These are phyloP conservation scores for Drosophila nigritarsus DNA, from an alignment of 2,888 invertebrate genomes.

Conservation along the genomic window DNA sequence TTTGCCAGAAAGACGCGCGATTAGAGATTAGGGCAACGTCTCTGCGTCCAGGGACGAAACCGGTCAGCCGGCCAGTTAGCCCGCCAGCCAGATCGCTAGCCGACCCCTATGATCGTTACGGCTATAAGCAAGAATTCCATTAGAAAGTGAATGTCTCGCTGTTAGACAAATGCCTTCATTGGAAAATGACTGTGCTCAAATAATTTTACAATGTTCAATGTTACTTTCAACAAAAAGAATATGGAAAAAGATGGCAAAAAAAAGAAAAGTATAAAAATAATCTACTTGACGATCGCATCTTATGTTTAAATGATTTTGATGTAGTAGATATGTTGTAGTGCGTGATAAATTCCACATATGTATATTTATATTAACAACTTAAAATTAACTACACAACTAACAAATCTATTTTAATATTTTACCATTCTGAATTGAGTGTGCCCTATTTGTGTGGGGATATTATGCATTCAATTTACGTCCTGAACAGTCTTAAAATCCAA, in stretches of 20 bases:
- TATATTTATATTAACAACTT: neutral
- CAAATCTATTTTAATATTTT: neutral
- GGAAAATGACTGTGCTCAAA: constrained; percentile 43
- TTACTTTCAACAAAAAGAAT: constrained; percentile 24
- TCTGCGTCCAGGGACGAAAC: constrained; percentile 44
- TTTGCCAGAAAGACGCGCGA: constrained; percentile 73
- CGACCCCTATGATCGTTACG: constrained; percentile 33
- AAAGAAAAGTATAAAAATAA: constrained; percentile 7
- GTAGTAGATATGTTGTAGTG: neutral
- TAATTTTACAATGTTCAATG: constrained; percentile 32
- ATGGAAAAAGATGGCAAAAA: neutral
- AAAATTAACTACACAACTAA: neutral
- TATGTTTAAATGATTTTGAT: constrained; percentile 1
- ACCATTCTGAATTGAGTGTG: neutral
- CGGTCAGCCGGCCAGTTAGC: constrained; percentile 20
- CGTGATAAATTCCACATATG: neutral
- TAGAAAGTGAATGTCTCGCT: constrained; percentile 50
- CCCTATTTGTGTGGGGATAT: neutral
- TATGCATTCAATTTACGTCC: neutral
- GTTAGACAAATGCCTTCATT: constrained; percentile 60
- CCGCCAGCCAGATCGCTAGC: constrained; percentile 1
- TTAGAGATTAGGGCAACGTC: constrained; percentile 69
- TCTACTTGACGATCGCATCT: constrained; percentile 11
- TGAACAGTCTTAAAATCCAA: neutral
- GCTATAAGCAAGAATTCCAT: constrained; percentile 23